Evolutionary conservation across 2,797 vertebrate genomes (phyloP), one percentile per base, ranked within the genome.

Genomic region (Carapus acus): DNA sequence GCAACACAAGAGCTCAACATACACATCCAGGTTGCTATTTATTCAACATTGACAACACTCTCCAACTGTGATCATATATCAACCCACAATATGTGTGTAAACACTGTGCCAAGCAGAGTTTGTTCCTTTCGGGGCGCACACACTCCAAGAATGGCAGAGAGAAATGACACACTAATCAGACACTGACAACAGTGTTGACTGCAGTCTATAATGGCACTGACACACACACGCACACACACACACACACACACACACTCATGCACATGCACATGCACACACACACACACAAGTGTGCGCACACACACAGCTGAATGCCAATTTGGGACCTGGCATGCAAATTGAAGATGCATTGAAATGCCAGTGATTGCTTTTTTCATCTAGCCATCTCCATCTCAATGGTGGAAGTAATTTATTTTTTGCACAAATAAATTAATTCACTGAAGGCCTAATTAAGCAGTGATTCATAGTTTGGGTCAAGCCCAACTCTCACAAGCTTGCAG

Each of bases 391-490:
- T 73, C 61, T 77, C 56, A 63, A 72, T 57, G 62, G 67, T 65
- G 62, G 65, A 76, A 77, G 65, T 75, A 13, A 73, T 79, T 82
- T 73, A 77, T 33, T 79, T 80, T 82, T 71, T 60, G 49, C 56
- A 58, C 43, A 77, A 79, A 77, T 79, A 76, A 59, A 79, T 74
- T 62, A 53, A 76, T 78, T 73, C 47, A 65, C 56, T 54, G 65
- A 77, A 63, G 64, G 65, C 54, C 65, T 83, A 82, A 83, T 83
- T 83, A 79, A 69, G 61, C 54, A 68, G 70, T 74, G 64, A 79
- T 77, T 80, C 68, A 74, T 79, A 54, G 76, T 74, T 76, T 77
- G 62, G 73, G 67, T 59, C 68, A 56, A 65, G 50, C 50, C 63
- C 61, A 73, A 67, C 50, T 71, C 72, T 74, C 43, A 43, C 18